phyloP scores from a whole-genome alignment of 2,888 invertebrate genomes.

The Melanophora roralis region DNA sequence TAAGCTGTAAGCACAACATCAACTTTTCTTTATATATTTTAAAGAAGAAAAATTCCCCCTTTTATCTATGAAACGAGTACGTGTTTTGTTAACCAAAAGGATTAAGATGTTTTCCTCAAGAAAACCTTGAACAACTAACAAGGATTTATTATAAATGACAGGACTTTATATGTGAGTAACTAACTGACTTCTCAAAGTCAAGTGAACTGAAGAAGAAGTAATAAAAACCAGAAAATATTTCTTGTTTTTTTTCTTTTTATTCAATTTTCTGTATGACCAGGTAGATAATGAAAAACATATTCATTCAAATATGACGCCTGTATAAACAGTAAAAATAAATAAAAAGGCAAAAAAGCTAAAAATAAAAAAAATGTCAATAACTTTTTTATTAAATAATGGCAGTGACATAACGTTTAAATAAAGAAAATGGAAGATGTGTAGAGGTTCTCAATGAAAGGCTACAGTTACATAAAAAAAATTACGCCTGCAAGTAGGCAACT shows the following conservation, averaged over 20 bases:
- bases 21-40: slow-evolving; percentile 24
- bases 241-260: neutral
- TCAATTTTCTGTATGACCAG: slow-evolving; percentile 14
- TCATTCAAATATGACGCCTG: slow-evolving; percentile 43
- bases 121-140: slow-evolving; percentile 56
- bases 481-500: too few relatives aligned
- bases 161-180: neutral
- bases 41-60: neutral
- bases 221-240: neutral
- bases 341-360: neutral
- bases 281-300: slow-evolving; percentile 35
- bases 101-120: slow-evolving; percentile 52
- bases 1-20: slow-evolving; percentile 52
- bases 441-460: too few relatives aligned
- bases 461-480: too few relatives aligned
- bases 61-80: slow-evolving; percentile 34
- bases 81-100: slow-evolving; percentile 45
- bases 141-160: slow-evolving; percentile 54
- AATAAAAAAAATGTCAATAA: too few relatives aligned
- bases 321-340: slow-evolving; percentile 29
- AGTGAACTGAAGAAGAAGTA: neutral
- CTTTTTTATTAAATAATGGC: too few relatives aligned
- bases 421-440: too few relatives aligned
- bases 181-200: neutral
- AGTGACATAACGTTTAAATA: too few relatives aligned